These are phyloP conservation scores for Leuctra nigra DNA, from an alignment of 2,888 invertebrate species.

Conservation along the genomic window DNA sequence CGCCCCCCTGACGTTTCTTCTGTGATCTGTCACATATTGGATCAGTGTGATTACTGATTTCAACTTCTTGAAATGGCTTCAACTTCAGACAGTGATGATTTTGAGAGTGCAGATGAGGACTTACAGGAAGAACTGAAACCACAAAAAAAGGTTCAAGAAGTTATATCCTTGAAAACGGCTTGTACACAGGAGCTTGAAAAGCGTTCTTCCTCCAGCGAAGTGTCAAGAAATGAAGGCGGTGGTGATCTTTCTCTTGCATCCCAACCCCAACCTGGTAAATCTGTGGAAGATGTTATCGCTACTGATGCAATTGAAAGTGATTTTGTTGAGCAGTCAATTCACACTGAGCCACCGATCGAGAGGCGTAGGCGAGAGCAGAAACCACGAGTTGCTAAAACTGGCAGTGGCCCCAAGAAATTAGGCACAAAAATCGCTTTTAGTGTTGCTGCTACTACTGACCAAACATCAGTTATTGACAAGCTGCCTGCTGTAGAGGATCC, in stretches of 20 bases:
- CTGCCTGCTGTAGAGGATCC: conserved; percentile 36
- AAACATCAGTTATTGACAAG: conserved; percentile 28
- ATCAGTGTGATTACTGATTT: too few relatives aligned
- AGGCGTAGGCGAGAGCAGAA: conserved; percentile 28
- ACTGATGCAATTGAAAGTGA: too few relatives aligned
- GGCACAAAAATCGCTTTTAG: conserved; percentile 30
- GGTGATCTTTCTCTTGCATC: neutral
- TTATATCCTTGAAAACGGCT: neutral
- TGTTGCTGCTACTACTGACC: neutral
- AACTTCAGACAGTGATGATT: conserved; percentile 67
- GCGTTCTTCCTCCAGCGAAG: neutral
- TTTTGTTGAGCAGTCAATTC: neutral
- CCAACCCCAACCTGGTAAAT: neutral
- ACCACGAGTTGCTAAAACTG: conserved; percentile 25
- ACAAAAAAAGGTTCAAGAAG: neutral
- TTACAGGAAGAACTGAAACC: conserved; percentile 38
- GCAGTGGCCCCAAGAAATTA: conserved; percentile 32
- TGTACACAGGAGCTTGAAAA: conserved; percentile 7
- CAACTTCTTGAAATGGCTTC: too few relatives aligned
- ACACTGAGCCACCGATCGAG: conserved; percentile 20
- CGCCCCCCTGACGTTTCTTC: too few relatives aligned
- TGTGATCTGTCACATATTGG: too few relatives aligned
- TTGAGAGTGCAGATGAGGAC: conserved; percentile 72
- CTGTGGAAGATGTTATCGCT: neutral
- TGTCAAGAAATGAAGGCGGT: neutral